A percentile compares a stretch with the other conserved stretches of the same genome.
These are phyloP conservation scores for Campoplex capitator DNA, from an alignment of 2,888 invertebrate species.

Conservation along the genomic window DNA sequence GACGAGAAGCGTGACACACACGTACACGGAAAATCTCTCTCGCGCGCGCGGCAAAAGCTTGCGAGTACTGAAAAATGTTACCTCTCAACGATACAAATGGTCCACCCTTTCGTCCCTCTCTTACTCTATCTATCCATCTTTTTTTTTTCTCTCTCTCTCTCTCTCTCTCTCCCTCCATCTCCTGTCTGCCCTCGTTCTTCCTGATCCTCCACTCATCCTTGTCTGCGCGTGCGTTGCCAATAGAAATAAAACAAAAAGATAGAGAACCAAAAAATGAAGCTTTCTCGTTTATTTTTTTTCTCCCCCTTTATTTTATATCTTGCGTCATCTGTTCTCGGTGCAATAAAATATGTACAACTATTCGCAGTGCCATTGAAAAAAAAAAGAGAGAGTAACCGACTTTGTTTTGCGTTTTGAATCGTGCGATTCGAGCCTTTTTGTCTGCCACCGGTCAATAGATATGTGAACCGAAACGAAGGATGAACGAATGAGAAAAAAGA, in stretches of 20 bases:
- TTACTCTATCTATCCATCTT: background rate
- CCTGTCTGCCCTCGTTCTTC: constrained; percentile 22
- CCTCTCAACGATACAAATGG: constrained; percentile 81
- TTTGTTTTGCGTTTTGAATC: background rate
- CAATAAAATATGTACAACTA: constrained; percentile 2
- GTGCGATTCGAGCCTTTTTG: background rate
- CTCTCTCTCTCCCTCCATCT: background rate
- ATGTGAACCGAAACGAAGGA: background rate
- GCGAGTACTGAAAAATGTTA: constrained; percentile 80
- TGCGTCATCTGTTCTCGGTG: constrained; percentile 16
- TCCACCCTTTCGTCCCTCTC: constrained; percentile 67
- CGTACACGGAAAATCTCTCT: constrained; percentile 42
- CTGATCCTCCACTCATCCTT: constrained; percentile 11
- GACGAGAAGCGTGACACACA: constrained; percentile 64
- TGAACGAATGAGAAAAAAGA: constrained; percentile 4
- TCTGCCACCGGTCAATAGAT: background rate
- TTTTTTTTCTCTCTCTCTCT: background rate
- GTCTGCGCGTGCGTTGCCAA: constrained; percentile 66
- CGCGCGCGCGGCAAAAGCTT: constrained; percentile 31
- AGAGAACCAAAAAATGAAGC: constrained; percentile 72
- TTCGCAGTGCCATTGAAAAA: background rate
- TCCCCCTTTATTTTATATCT: constrained; percentile 7
- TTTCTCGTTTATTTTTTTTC: constrained; percentile 49
- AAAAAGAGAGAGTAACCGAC: background rate
- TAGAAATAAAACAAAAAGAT: constrained; percentile 69